Conservation (phyloP, 1,140 invertebrate species). For the Psix sp. region DNA sequence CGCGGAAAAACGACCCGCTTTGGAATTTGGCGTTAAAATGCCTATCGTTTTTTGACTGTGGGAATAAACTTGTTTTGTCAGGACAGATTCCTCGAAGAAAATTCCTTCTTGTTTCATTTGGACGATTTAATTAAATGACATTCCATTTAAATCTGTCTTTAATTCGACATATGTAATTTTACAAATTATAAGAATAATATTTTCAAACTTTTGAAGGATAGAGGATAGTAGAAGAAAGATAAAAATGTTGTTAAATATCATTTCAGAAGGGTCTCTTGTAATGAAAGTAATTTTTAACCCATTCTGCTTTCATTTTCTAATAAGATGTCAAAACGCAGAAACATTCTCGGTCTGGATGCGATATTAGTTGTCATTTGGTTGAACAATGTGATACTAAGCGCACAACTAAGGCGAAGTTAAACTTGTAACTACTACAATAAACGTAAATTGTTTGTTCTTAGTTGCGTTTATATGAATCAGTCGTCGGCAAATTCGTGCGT, state of each 20-base stretch:
- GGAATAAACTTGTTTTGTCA: conserved; percentile 4
- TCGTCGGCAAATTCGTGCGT: conserved; percentile 49
- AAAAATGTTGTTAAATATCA: too few relatives aligned
- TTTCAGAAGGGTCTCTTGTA: too few relatives aligned
- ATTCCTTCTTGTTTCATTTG: not conserved
- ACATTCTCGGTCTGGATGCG: too few relatives aligned
- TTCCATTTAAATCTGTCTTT: too few relatives aligned
- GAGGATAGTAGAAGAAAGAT: too few relatives aligned
- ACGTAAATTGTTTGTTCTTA: conserved; percentile 52
- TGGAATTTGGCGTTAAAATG: conserved; percentile 20
- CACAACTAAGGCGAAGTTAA: conserved; percentile 34
- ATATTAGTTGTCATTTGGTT: conserved; percentile 63
- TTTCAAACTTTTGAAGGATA: too few relatives aligned
- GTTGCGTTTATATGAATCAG: conserved; percentile 20
- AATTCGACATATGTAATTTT: too few relatives aligned
- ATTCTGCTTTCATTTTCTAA: too few relatives aligned
- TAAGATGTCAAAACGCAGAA: too few relatives aligned
- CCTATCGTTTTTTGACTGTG: conserved; percentile 2
- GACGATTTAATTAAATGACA: too few relatives aligned
- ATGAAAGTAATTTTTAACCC: too few relatives aligned
- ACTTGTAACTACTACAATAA: conserved; percentile 41
- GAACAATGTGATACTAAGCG: conserved; percentile 14
- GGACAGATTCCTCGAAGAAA: not conserved
- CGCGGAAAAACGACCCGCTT: conserved; percentile 71
- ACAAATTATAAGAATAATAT: too few relatives aligned